A percentile compares a stretch with the other conserved stretches of the same genome.
These are phyloP conservation scores for Sphecodes monilicornis DNA, from an alignment of 2,888 invertebrate species.

Conservation along the genomic window DNA sequence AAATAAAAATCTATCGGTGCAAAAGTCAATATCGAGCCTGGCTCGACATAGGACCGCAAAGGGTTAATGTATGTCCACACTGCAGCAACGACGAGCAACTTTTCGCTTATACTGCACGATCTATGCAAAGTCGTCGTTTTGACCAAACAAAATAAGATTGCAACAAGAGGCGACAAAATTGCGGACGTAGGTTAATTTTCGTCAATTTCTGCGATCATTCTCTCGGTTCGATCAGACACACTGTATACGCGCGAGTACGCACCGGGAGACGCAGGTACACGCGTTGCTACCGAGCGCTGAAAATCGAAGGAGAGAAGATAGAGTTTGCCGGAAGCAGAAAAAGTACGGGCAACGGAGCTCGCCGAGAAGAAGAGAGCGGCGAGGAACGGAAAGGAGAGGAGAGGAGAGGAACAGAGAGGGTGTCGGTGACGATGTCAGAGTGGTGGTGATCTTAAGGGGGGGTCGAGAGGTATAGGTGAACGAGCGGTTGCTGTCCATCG, in stretches of 20 bases:
- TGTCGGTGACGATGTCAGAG: conserved; percentile 18
- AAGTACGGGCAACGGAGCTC: background rate
- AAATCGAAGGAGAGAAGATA: conserved; percentile 36
- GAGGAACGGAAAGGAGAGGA: background rate
- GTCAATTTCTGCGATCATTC: background rate
- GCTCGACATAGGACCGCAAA: no score
- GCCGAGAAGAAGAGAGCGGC: background rate
- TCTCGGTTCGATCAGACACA: background rate
- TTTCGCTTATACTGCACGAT: no score
- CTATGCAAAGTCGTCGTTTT: no score
- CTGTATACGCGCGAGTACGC: background rate
- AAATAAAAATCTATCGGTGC: no score
- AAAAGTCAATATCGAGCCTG: no score
- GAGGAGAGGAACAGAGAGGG: background rate
- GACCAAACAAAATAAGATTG: background rate
- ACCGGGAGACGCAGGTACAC: conserved; percentile 39
- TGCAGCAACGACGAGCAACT: background rate
- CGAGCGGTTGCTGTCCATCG: conserved; percentile 76
- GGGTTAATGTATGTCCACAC: background rate
- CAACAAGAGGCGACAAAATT: no score
- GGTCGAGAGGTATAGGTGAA: conserved; percentile 70
- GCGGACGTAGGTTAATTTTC: background rate
- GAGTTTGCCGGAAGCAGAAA: background rate
- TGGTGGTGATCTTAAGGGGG: conserved; percentile 48
- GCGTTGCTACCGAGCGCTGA: conserved; percentile 64